Evolutionary conservation across 2,888 invertebrate genomes (phyloP), one percentile per base, ranked within the genome.

Genomic region (Drosophila mettleri): DNA sequence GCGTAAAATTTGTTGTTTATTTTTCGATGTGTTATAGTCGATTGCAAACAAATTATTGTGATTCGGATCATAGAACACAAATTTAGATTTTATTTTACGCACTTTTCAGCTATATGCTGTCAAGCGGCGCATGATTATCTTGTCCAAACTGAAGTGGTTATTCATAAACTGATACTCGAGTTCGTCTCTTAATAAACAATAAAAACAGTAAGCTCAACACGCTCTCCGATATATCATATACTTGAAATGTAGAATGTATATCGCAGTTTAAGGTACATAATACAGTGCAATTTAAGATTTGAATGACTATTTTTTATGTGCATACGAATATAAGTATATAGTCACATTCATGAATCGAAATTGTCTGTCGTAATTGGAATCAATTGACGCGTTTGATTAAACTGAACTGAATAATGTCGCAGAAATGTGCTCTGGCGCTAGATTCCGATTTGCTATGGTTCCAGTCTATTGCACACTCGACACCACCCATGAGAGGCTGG

Each of bases 381-480:
- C 38, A 45, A 33, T 27, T 18, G 12, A 27, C 22, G 20, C 27
- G 12, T 22, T 48, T 39, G 57, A 43, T 46, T 36, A 14, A 52
- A 22, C 36, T 48, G 18, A 48, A 14, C 22, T 39, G 20, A 29
- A 38, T 39, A 22, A 22, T 48, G 34, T 14, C 60, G 34, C 20
- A 29, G 36, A 22, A 29, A 53, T 16, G 34, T 5, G 43, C 36
- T 43, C 43, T 55, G 43, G 54, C 67, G 62, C 48, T 67, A 36
- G 52, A 55, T 72, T 73, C 29, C 9, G 16, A 61, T 55, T 62
- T 10, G 41, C 45, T 68, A 18, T 54, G 52, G 73, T 78, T 87
- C 68, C 71, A 79, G 58, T 69, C 72, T 62, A 78, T 63, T 78
- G 78, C 73, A 76, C 79, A 82, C 52, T 51, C 59, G 22, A 70